Base-by-base conservation (phyloP, 2,113 vertebrate species). In the Plestiodon gilberti region DNA sequence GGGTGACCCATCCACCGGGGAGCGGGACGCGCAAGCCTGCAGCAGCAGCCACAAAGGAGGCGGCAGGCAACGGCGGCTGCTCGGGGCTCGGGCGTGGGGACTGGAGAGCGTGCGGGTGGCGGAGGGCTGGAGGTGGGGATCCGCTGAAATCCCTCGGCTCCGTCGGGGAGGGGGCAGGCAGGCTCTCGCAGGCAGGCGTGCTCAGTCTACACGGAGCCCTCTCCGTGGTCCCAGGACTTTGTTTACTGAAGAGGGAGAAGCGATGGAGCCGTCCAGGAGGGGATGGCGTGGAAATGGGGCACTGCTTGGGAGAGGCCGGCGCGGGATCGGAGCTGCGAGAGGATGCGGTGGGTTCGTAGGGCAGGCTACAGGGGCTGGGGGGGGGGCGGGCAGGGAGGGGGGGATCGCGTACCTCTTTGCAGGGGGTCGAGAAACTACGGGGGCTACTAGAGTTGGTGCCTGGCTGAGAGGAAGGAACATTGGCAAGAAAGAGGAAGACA, bases 111-210 rank as follows among this genome's bases (percentile, higher is more conserved):
- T 59, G 57, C 40, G 23, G 30, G 59, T 38, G 35, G 57, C 43
- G 48, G 64, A 75, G 18, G 35, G 25, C 4, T 25, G 83, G 38
- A 38, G 28, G 22, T 30, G 15, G 40, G 43, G 48, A 15, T 74
- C 82, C 55, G 15, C 25, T 23, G 38, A 35, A 62, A 13, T 14
- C 59, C 22, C 70, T 33, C 38, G 38, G 43, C 61, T 77, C 28
- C 40, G 55, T n/a, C 48, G 61, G 43, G 61, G 28, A 74, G 57
- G 67, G 28, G 64, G 38, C 62, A 4, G 61, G 35, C 78, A 5
- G 79, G 77, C 23, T 38, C 64, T 70, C 75, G 84, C 84, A 38
- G 20, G n/a, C n/a, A n/a, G n/a, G 76, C 64, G 48, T 78, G 84
- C 75, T 71, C 84, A 33, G n/a, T n/a, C n/a, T n/a, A 3, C 10